These are phyloP conservation scores for Romanogobio albipinnatus DNA, from an alignment of 2,113 vertebrate genomes.

Conservation along the genomic window DNA sequence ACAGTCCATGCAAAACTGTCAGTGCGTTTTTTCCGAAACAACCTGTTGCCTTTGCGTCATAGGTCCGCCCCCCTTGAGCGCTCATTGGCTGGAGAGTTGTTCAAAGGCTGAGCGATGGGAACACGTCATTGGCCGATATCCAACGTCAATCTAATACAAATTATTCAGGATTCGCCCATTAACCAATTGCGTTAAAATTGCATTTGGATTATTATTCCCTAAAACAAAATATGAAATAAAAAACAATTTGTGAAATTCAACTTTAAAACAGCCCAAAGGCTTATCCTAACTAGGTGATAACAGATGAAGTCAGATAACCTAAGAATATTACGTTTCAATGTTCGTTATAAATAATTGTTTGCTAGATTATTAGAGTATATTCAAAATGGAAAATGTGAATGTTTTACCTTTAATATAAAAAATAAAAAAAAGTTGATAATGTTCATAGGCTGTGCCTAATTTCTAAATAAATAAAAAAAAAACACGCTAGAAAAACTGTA, in stretches of 20 bases:
- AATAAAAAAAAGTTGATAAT: neutral
- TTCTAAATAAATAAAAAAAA: neutral
- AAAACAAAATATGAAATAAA: neutral
- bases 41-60: slow-evolving; percentile 76
- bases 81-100: slow-evolving; percentile 63
- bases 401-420: neutral
- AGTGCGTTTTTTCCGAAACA: slow-evolving; percentile 52
- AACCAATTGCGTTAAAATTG: no score
- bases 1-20: slow-evolving; percentile 23
- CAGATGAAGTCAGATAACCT: neutral
- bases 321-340: neutral
- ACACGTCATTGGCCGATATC: slow-evolving; percentile 34
- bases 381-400: neutral
- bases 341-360: neutral
- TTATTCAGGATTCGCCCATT: neutral
- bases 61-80: slow-evolving; percentile 60
- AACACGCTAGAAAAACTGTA: neutral
- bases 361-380: neutral
- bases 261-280: neutral
- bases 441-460: no score
- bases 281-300: neutral
- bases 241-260: neutral
- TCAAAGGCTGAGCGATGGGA: slow-evolving; percentile 43
- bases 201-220: neutral
- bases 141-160: slow-evolving; percentile 50